Conservation (phyloP, 1,140 invertebrate genomes). For the Panonychus citri region DNA sequence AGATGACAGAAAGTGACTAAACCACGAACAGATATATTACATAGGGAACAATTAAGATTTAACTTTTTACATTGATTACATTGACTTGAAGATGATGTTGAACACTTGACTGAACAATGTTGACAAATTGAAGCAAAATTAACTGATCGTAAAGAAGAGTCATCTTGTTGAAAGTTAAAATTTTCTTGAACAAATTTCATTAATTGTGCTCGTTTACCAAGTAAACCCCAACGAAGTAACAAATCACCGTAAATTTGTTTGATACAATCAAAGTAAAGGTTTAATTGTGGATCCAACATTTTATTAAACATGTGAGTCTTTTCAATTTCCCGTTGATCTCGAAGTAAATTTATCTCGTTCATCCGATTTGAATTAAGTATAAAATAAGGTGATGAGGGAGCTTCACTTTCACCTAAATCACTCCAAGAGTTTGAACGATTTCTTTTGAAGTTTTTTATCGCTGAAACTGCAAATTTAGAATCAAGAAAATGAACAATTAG, state of each 20-base stretch:
- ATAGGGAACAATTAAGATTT: not conserved
- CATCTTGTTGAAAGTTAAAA: constrained; percentile 23
- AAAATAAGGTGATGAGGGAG: not conserved
- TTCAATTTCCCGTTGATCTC: constrained; percentile 15
- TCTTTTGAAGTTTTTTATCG: constrained; percentile 32
- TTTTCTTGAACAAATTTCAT: constrained; percentile 45
- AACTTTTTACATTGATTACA: not conserved
- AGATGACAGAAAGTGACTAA: constrained; percentile 11
- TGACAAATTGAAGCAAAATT: constrained; percentile 6
- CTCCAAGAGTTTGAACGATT: constrained; percentile 70
- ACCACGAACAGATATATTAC: constrained; percentile 13
- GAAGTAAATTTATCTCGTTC: not conserved
- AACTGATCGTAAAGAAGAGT: constrained; percentile 1
- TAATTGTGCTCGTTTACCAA: constrained; percentile 55
- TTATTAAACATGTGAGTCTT: constrained; percentile 19
- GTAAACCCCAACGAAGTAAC: constrained; percentile 51
- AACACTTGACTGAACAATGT: not conserved
- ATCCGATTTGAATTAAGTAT: not conserved
- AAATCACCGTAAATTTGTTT: constrained; percentile 51
- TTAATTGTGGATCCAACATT: constrained; percentile 26
- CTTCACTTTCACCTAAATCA: constrained; percentile 45
- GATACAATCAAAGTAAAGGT: not conserved
- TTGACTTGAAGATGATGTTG: not conserved
- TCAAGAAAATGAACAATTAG: not conserved
- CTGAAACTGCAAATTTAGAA: constrained; percentile 14